Evolutionary conservation across 2,797 vertebrate species (phyloP).

Genomic region (Pteropus rufus): DNA sequence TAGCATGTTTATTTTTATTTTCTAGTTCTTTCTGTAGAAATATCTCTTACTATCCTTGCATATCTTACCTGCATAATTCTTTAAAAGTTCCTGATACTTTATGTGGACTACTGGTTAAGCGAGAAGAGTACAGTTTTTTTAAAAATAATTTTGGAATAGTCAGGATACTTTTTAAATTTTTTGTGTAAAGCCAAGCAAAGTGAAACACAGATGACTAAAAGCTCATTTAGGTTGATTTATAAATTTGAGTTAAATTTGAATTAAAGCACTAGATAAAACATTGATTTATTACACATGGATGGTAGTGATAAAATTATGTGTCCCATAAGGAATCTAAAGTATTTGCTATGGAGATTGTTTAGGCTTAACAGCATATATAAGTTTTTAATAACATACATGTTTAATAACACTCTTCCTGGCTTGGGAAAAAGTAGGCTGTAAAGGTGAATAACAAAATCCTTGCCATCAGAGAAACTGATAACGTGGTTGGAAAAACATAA

Average conservation of each 20-base stretch:
- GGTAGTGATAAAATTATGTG: background rate
- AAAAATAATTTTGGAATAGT: background rate
- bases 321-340: background rate
- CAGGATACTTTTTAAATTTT: background rate
- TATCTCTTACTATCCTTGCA: background rate
- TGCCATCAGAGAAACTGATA: background rate
- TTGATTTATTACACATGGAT: background rate
- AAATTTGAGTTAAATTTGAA: constrained; percentile 18
- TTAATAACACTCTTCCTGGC: background rate
- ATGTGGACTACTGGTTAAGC: background rate
- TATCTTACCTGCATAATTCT: constrained; percentile 1
- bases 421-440: background rate
- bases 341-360: background rate
- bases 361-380: background rate
- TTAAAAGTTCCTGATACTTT: background rate
- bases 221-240: background rate
- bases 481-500: background rate
- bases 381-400: background rate
- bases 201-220: constrained; percentile 23
- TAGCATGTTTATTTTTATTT: background rate
- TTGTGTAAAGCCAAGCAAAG: background rate
- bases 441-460: background rate
- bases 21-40: background rate
- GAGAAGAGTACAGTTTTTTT: background rate
- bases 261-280: background rate